A percentile compares a stretch with the other conserved stretches of the same genome.
These are phyloP conservation scores for Alces alces DNA, from an alignment of 2,113 vertebrate species.

Conservation along the genomic window DNA sequence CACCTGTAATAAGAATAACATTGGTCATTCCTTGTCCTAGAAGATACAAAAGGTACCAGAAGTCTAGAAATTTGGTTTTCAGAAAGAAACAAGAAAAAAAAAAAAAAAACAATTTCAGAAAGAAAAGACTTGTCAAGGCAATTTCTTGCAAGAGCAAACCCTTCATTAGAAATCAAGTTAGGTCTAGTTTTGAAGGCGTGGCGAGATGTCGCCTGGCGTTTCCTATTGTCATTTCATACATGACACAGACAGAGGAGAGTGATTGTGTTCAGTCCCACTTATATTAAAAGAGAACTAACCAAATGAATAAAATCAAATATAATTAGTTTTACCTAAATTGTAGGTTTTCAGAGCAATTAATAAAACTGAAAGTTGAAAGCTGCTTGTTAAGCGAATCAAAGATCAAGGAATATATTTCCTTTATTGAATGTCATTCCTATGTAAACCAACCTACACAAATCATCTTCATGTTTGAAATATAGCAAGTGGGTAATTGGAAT, in stretches of 20 bases:
- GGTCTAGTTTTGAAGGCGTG: constrained; percentile 21
- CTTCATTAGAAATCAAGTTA: constrained; percentile 48
- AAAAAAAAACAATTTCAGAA: constrained; percentile 2
- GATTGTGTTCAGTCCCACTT: constrained; percentile 37
- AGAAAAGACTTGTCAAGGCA: constrained; percentile 52
- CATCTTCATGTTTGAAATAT: not conserved
- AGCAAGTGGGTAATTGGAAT: not conserved
- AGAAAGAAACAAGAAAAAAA: not conserved
- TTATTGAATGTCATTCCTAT: not conserved
- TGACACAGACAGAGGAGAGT: not conserved
- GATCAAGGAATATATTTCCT: constrained; percentile 31
- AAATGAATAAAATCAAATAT: constrained; percentile 34
- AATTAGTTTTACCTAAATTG: constrained; percentile 58
- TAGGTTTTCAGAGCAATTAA: constrained; percentile 63
- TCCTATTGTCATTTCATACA: not conserved
- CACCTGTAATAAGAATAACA: no score
- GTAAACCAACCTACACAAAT: constrained; percentile 37
- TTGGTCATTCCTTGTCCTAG: not conserved
- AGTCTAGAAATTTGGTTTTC: not conserved
- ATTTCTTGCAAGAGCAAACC: constrained; percentile 41
- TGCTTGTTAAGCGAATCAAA: constrained; percentile 48
- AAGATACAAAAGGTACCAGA: not conserved
- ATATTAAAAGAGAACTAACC: constrained; percentile 32
- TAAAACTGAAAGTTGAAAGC: constrained; percentile 41
- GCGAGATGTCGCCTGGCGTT: not conserved